Conservation (phyloP, 2,797 vertebrate species). For the Urocyon cinereoargenteus region DNA sequence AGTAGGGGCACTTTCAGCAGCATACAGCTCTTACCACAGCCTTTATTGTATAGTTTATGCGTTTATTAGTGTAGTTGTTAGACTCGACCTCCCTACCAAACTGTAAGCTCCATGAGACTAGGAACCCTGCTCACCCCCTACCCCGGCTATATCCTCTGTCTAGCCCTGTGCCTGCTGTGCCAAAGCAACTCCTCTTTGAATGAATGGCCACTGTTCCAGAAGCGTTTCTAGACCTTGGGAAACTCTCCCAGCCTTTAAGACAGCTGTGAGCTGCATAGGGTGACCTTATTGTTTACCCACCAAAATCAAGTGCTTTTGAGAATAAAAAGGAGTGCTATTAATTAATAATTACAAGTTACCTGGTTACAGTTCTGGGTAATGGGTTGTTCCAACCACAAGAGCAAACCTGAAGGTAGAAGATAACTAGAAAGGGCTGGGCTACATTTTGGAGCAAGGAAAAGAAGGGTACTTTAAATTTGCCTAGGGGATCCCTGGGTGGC, state of each 20-base stretch:
- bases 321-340: neutral
- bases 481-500: too few relatives aligned
- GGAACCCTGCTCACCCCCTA: neutral
- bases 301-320: neutral
- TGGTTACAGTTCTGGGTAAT: neutral
- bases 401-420: neutral
- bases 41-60: neutral
- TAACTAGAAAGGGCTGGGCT: neutral
- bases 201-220: neutral
- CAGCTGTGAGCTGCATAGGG: neutral
- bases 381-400: neutral
- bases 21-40: neutral
- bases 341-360: neutral
- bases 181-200: neutral
- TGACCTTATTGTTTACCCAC: neutral
- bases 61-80: neutral
- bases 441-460: neutral
- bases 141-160: neutral
- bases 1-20: neutral
- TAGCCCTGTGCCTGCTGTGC: neutral
- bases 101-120: neutral
- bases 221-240: neutral
- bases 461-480: neutral
- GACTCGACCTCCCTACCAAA: neutral
- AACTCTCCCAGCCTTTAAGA: neutral